Conservation (phyloP, 2,888 invertebrate genomes). For the Adela reaumurella region DNA sequence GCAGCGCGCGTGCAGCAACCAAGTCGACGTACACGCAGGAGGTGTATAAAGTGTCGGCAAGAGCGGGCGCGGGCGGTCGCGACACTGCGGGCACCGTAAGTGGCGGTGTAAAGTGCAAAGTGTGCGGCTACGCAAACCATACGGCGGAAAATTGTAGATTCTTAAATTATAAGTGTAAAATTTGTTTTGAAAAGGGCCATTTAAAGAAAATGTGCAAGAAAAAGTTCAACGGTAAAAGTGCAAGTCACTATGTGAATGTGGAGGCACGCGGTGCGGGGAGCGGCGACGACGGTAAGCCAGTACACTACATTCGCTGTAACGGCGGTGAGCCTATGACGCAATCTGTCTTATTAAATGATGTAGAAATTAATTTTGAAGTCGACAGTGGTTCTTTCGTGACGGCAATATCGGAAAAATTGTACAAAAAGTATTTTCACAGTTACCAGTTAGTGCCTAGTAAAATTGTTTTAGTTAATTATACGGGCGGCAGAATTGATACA, state of each 20-base stretch:
- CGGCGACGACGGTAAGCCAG: constrained; percentile 12
- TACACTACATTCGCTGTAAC: constrained; percentile 9
- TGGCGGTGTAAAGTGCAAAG: constrained; percentile 11
- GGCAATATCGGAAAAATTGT: constrained; percentile 9
- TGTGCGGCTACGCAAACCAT: constrained; percentile 15
- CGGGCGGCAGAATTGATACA: constrained; percentile 8
- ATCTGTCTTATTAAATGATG: constrained; percentile 6
- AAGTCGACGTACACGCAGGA: background rate
- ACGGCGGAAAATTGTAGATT: constrained; percentile 13
- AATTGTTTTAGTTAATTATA: constrained; percentile 6
- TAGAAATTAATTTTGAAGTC: constrained; percentile 9
- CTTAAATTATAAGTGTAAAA: constrained; percentile 11
- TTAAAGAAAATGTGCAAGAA: constrained; percentile 12
- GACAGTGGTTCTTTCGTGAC: constrained; percentile 13
- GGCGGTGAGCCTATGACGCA: constrained; percentile 10
- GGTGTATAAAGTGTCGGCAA: background rate
- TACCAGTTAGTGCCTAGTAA: constrained; percentile 8
- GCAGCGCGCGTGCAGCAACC: too few relatives aligned
- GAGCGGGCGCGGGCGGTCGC: background rate
- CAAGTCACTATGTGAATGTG: constrained; percentile 4
- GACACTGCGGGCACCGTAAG: background rate
- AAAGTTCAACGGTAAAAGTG: constrained; percentile 1
- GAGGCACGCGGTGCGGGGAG: constrained; percentile 8
- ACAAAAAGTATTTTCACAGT: constrained; percentile 4
- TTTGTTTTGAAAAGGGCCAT: constrained; percentile 12